Evolutionary conservation across 2,797 vertebrate genomes (phyloP).

Genomic region (Micromesistius poutassou): DNA sequence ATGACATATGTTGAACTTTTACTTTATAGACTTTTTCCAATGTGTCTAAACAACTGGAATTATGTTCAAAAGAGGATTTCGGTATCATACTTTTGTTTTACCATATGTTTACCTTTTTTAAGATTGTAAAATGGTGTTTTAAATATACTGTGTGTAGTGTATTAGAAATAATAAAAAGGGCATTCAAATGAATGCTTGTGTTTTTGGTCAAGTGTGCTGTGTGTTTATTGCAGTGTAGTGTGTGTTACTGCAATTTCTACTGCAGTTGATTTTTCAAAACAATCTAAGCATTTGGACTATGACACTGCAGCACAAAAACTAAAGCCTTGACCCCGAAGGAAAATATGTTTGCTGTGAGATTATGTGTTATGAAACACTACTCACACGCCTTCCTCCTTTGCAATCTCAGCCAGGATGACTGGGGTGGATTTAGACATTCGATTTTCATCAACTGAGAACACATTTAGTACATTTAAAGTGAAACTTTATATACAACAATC

Average conservation of each 20-base stretch:
- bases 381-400: slow-evolving; percentile 80
- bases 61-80: not conserved
- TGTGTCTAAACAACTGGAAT: not conserved
- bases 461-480: not conserved
- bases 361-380: slow-evolving; percentile 25
- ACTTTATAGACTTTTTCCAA: not conserved
- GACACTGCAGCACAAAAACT: not conserved
- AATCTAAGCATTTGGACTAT: not conserved
- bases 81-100: not conserved
- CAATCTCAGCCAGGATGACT: slow-evolving; percentile 76
- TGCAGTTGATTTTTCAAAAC: not conserved
- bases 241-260: not conserved
- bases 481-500: not conserved
- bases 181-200: not conserved
- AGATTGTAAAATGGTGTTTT: not conserved
- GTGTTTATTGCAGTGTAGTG: not conserved
- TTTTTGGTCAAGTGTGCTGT: not conserved
- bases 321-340: not conserved
- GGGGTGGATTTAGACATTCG: slow-evolving; percentile 74
- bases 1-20: not conserved
- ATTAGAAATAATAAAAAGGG: not conserved
- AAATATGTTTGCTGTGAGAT: not conserved
- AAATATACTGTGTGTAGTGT: not conserved
- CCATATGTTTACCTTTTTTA: not conserved
- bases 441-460: slow-evolving; percentile 75